Evolutionary conservation across 2,797 vertebrate species (phyloP).

Genomic region (Eulemur rubriventer): DNA sequence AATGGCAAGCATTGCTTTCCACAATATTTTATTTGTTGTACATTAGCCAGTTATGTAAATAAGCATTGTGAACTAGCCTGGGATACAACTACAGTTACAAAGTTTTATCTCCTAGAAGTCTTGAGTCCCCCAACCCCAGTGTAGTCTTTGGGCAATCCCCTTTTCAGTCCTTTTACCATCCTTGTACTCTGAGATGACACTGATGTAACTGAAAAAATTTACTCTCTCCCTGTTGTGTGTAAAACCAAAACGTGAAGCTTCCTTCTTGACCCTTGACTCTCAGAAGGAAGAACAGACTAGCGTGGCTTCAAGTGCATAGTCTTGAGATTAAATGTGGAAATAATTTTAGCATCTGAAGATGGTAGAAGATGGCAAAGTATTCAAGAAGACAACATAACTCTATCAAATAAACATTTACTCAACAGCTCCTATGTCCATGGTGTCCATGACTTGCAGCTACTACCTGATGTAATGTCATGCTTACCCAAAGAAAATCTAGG

Average conservation of each 20-base stretch:
- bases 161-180: not conserved
- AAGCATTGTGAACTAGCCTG: not conserved
- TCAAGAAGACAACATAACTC: not conserved
- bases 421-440: not conserved
- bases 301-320: not conserved
- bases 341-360: not conserved
- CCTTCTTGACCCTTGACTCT: not conserved
- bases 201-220: not conserved
- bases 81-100: conserved; percentile 11
- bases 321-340: conserved; percentile 19
- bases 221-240: not conserved
- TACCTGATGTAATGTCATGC: not conserved
- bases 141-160: not conserved
- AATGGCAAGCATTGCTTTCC: not conserved
- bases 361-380: conserved; percentile 9
- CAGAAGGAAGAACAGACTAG: not conserved
- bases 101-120: not conserved
- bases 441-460: not conserved
- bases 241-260: conserved; percentile 24
- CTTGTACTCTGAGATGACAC: not conserved
- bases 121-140: not conserved
- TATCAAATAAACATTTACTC: not conserved
- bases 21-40: conserved; percentile 21
- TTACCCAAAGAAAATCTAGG: not conserved
- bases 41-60: not conserved